Evolutionary conservation across 2,113 vertebrate species (phyloP), one percentile per base, ranked within the genome.

Genomic region (Dunckerocampus dactyliophorus): DNA sequence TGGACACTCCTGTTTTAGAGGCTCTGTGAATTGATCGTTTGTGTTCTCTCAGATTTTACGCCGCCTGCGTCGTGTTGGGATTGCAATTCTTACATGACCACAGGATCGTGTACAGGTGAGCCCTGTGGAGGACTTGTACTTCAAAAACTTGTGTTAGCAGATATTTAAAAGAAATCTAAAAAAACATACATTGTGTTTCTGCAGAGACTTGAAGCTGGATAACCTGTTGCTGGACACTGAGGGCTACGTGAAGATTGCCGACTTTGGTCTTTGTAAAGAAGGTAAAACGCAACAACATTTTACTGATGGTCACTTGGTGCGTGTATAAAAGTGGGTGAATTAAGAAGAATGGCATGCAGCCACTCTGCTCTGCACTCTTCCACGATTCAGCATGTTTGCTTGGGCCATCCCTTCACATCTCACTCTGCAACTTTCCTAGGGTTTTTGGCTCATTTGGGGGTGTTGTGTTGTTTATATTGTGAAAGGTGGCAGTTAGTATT

Each of bases 251-350:
- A 99, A 99, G 90, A 99, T 99, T 58, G 96, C 97, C 37, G 97
- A 99, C 88, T 99, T 99, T 76, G 97, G 97, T 65, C 95, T 99
- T 85, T 99, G 96, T 79, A 99, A 99, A 94, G 97, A 99, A 93
- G 97, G 97, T 98, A 91, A 77, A 57, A 56, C 9, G 10, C 46
- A 6, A 28, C 2, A 5, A 3, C 46, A 5, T 47, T 34, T 34
- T 34, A 34, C 46, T 16, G 7, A 21, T 19, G 47, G n/a, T 20
- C 8, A n/a, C 17, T 49, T 48, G n/a, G n/a, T n/a, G 24, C 24
- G 5, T 28, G 24, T 28, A 28, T 28, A 28, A 28, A 5, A 28
- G 24, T 28, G 24, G 24, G 5, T 28, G 24, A 28, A 28, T 28
- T 28, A 28, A 28, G 24, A 28, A 3, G 24, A 28, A 28, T 28